Evolutionary conservation across 2,113 vertebrate species (phyloP), one percentile per base, ranked within the genome.

Genomic region (Illadopsis cleaveri): DNA sequence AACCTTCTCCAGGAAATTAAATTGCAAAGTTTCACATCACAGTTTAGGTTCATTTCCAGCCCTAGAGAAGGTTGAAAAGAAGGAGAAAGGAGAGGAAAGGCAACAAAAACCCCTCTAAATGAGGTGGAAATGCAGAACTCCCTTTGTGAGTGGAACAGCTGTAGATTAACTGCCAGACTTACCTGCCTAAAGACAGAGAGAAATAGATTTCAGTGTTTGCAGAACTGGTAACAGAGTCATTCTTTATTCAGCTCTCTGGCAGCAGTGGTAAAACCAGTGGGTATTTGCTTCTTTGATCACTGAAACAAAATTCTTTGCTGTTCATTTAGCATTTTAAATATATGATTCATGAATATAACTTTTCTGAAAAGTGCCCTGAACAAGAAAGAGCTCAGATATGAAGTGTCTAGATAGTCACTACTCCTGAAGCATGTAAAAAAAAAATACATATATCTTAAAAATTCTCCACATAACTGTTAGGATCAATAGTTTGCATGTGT

Each of bases 261-360:
- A 94, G 11, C 50, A 79, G 82, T 77, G 58, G 80, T 88, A 94
- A 86, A 83, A 96, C 90, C 95, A 58, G 71, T 88, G 82, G 64
- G 25, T 93, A 54, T 93, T 87, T 82, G 15, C 42, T 91, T 1
- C 91, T 96, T 94, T 94, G 88, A 89, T 96, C 88, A 86, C 42
- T 23, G 60, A 90, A 66, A 38, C 79, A 73, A 89, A 94, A 68
- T 71, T 62, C 77, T 81, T 92, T 61, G 37, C 82, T 70, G 30
- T 87, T 94, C 45, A 19, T 77, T 79, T 88, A 86, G 22, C 21
- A 12, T 82, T 94, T 93, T 54, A 70, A 86, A 86, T 50, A 54
- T 6, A 45, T 28, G 61, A 51, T 81, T 95, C 27, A 38, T 33
- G 60, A 83, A 25, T n/a, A 17, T 2, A 62, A 25, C 69, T 92